Base-by-base conservation (phyloP, 2,797 vertebrate species). In the Staurois parvus region DNA sequence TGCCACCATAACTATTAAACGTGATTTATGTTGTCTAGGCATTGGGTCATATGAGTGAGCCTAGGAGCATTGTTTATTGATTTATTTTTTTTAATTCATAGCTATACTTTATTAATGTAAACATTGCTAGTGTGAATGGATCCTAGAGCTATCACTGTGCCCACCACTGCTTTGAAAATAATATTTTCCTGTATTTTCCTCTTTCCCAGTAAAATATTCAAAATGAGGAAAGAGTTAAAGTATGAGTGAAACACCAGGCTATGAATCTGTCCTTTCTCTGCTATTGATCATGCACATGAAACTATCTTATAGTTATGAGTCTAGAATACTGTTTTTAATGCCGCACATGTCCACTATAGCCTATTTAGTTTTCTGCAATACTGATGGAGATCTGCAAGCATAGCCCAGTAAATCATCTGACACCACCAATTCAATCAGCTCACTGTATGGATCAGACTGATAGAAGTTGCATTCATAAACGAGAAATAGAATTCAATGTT, bases 391-490 rank as follows among this genome's bases (percentile, higher is more conserved):
- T 87, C 75, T 79, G 13, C 37, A 37, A 48, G 68, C 67, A 83
- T 67, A 77, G 84, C 34, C 40, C 72, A 76, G 73, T 81, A 87
- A 87, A 87, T 83, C 76, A 68, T 42, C 62, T 83, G 76, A 66
- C 59, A 73, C 59, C 34, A 83, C 75, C 75, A 79, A 79, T 83
- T 74, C 74, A 78, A 83, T 86, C 76, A 87, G 69, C 67, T 83
- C 59, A 59, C 40, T 68, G 30, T 79, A 68, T 83, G 56, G 68
- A 83, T 67, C 68, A 67, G 37, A 83, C 74, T 64, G 62, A 87
- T 45, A 73, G 19, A 79, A 79, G 85, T 78, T 86, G 59, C 81
- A 87, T 85, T 85, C 72, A 56, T 79, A 79, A 83, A 74, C 28
- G 83, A 37, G 75, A 68, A 76, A 74, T 56, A 34, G 64, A 67